These are phyloP conservation scores for Pseudocheirus occidentalis DNA, from an alignment of 2,797 vertebrate species.

Conservation along the genomic window DNA sequence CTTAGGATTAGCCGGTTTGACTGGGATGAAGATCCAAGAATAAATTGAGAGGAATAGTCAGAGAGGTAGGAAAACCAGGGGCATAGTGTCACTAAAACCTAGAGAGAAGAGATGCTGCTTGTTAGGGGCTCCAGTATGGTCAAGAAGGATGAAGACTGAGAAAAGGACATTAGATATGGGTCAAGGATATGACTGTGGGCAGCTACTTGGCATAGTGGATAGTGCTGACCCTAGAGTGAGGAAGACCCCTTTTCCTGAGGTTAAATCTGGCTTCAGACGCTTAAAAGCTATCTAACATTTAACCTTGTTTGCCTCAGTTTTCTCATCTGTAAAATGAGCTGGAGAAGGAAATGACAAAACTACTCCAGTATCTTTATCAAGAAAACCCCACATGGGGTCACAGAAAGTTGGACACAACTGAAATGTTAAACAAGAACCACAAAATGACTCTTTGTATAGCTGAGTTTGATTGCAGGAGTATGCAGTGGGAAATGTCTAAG, in stretches of 20 bases:
- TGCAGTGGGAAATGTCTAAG: neutral
- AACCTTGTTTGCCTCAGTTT: neutral
- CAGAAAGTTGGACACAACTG: neutral
- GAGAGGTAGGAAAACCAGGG: neutral
- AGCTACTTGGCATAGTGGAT: neutral
- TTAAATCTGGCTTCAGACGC: too few relatives aligned
- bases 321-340: neutral
- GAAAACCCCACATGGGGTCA: neutral
- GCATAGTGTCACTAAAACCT: neutral
- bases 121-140: neutral
- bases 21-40: neutral
- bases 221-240: neutral
- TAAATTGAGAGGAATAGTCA: neutral
- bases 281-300: neutral
- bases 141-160: neutral
- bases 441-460: neutral
- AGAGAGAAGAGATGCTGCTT: neutral
- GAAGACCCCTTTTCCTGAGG: too few relatives aligned
- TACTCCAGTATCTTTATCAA: too few relatives aligned
- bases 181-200: neutral
- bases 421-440: neutral
- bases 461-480: neutral
- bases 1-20: neutral
- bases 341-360: neutral
- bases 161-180: neutral